Conservation (phyloP, 2,797 vertebrate species). For the Molossus molossus region DNA sequence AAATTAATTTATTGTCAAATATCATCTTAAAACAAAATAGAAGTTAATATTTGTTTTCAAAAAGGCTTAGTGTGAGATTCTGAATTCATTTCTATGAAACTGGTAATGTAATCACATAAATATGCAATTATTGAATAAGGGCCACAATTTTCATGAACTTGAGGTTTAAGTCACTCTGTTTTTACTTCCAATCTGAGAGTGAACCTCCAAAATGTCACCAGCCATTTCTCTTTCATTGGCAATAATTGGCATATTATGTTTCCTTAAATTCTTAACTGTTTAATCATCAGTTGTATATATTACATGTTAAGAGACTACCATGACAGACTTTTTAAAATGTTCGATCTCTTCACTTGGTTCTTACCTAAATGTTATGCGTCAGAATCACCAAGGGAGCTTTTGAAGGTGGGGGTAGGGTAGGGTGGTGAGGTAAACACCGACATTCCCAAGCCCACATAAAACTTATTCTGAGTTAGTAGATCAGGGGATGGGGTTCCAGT, state of each 20-base stretch:
- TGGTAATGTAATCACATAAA: slow-evolving; percentile 28
- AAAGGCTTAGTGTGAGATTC: slow-evolving; percentile 24
- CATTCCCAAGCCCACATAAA: neutral
- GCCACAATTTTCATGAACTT: neutral
- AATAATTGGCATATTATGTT: slow-evolving; percentile 53
- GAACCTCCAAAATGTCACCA: neutral
- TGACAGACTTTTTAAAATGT: neutral
- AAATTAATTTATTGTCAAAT: slow-evolving; percentile 61
- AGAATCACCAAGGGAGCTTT: slow-evolving; percentile 56
- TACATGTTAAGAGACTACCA: slow-evolving; percentile 1
- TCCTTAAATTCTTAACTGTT: slow-evolving; percentile 59
- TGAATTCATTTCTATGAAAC: slow-evolving; percentile 46
- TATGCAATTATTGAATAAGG: neutral
- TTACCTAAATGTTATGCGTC: slow-evolving; percentile 18
- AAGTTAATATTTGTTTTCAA: slow-evolving; percentile 42
- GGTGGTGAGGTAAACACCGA: neutral
- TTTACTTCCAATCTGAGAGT: slow-evolving; percentile 37
- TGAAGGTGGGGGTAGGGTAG: neutral
- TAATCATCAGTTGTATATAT: slow-evolving; percentile 7
- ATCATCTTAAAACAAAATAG: slow-evolving; percentile 36
- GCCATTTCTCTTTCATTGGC: slow-evolving; percentile 43
- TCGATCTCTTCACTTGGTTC: slow-evolving; percentile 59
- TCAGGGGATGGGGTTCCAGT: neutral
- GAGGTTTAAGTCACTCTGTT: slow-evolving; percentile 34
- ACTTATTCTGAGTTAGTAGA: neutral